Base-by-base conservation (phyloP, 2,888 invertebrate genomes). In the Agapetus fuscipes region DNA sequence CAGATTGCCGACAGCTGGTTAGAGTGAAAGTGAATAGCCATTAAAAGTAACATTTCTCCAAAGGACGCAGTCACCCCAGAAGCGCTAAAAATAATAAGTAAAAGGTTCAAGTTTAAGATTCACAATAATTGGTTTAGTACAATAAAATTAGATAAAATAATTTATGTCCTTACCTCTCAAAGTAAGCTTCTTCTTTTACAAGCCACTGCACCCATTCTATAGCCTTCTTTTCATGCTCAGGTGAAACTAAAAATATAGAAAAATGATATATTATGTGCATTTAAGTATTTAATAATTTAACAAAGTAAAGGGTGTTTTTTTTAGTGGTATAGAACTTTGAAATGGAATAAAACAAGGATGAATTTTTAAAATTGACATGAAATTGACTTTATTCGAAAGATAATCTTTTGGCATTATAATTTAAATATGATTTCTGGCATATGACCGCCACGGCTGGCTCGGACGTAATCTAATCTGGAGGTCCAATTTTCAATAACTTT, bases 11-110 rank as follows among this genome's bases (percentile, higher is more conserved):
- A 79, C 45, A 93, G 71, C 61, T 96, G 95, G 56, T 91, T 93
- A 50, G 91, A 88, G 59, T 96, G 96, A 59, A 96, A 96, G 60
- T 96, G 95, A 49, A 96, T 94, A 0, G 96, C 96, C 73, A 96
- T 87, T 43, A 97, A 64, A 0, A 96, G 76, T 35, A 97, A 64
- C 89, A 96, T 91, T 66, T 96, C 95, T 2, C 93, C 94, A 56
- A 94, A 90, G 2, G 93, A 91, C 1, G 89, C 87, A 2, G 83
- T 81, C 0, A 83, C 83, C 0, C 87, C 89, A 31, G 86, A 84
- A 17, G 82, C 83, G 52, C 81, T 82, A 56, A n/a, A 45, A 42
- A 43, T 15, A 20, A 45, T 37, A 28, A 26, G 27, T 15, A 31
- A 38, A 34, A 17, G 34, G n/a, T n/a, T n/a, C n/a, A n/a, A n/a